Base-by-base conservation (phyloP, 1,140 invertebrate species). In the Onthophagus taurus region DNA sequence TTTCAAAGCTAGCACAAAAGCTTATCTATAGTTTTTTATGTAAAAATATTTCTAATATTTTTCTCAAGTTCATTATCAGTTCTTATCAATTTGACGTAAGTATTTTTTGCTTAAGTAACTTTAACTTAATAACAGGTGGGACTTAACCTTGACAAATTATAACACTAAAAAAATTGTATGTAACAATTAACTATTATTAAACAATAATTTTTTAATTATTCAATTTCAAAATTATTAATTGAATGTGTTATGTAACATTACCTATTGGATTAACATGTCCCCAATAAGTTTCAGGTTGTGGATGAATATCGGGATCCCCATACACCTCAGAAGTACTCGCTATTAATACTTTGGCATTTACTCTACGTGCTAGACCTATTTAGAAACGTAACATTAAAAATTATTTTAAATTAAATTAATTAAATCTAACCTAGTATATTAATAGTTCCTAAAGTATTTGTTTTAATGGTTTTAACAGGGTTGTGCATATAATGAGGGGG, bases 401-500 rank as follows among this genome's bases (percentile, higher is more conserved):
- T 6, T 29, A 29, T 6, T 23, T n/a, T 21, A 18, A 6, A 34
- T 5, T 4, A 34, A 6, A 5, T 11, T 3, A 23, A 5, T 11
- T 30, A 42, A 49, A 48, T 71, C 67, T 37, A 9, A 37, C 94
- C 95, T 50, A 99, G 71, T 75, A 99, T 90, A 72, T 99, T 99
- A 50, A 99, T 97, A n/a, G 97, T 99, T 24, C 95, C 95, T 51
- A 99, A 75, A 12, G 94, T 97, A 66, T 99, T 99, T 2, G 96
- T 99, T 67, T 99, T 99, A 44, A 99, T 94, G 13, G 97, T 99
- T 71, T 99, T 99, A 0, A 99, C 95, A 23, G 96, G 96, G 75
- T 99, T 99, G 55, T 91, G 85, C 96, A 99, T 99, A 60, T 99
- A 99, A 71, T 99, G 95, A 2, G 93, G 93, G 31, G 97, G 97